Evolutionary conservation across 2,797 vertebrate species (phyloP), one percentile per base, ranked within the genome.

Genomic region (Columba guinea): DNA sequence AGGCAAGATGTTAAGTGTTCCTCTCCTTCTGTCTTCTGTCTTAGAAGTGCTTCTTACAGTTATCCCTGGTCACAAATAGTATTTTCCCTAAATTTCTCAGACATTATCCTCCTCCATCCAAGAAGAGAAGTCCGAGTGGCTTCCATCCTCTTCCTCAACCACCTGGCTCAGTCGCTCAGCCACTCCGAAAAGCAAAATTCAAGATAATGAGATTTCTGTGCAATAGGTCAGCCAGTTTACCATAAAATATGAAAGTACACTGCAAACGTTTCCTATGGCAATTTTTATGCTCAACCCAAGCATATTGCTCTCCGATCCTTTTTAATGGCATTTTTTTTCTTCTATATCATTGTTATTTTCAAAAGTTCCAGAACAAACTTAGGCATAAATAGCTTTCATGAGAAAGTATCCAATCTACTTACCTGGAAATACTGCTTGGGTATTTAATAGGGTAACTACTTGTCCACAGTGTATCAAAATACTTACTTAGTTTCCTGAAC

Each of bases 131-230:
- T 63, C 48, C 63, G 58, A 56, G 28, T 13, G 18, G 30, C 32
- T 92, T 86, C 70, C 22, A 35, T 85, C 30, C 5, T 87, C 58
- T 88, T 80, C 51, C 19, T 87, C 39, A 70, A 26, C 20, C 28
- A 14, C 37, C 69, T 71, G 56, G 20, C 39, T 82, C 55, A 44
- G 23, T 24, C 74, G 48, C 27, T 84, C 67, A 71, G 71, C 17
- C 52, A 67, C 34, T 74, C 78, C 83, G 58, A 34, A 94, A 95
- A 77, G 81, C 34, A 77, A 91, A 93, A 87, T 77, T 46, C 32
- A 75, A 65, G 28, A 48, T 58, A 10, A 15, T 34, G 30, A 73
- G 44, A 76, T 7, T 71, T 51, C n/a, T 26, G 26, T 77, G 16
- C n/a, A 81, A 79, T 6, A 23, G n/a, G 48, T 37, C 52, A 87